Conservation (phyloP, 2,113 vertebrate genomes). For the Cricetomys ansorgei region DNA sequence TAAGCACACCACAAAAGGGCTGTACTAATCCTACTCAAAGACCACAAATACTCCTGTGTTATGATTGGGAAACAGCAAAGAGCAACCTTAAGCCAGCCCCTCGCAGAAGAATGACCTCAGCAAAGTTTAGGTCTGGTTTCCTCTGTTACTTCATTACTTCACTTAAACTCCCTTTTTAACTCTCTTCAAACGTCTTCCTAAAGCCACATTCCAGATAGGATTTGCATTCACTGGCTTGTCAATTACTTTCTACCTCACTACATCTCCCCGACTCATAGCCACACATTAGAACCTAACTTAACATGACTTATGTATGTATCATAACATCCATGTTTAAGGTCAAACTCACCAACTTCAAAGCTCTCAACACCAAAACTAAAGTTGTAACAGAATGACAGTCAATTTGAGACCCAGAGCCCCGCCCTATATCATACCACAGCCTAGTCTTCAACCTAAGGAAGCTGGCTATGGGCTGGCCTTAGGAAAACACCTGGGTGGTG, state of each 20-base stretch:
- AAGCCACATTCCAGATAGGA: not conserved
- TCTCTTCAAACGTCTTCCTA: not conserved
- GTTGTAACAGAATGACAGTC: not conserved
- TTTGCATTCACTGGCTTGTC: not conserved
- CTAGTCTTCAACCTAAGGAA: not conserved
- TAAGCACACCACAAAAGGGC: not conserved
- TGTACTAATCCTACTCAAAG: conserved; percentile 32
- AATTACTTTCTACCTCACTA: not conserved
- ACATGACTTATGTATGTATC: not conserved
- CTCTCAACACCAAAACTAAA: conserved; percentile 8
- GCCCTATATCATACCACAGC: conserved; percentile 5
- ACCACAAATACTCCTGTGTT: not conserved
- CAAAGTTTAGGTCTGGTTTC: not conserved
- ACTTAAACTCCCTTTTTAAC: not conserved
- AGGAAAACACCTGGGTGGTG: not conserved
- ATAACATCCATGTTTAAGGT: not conserved
- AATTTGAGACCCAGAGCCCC: not conserved
- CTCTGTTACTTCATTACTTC: not conserved
- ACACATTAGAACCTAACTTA: conserved; percentile 13
- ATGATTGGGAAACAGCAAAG: conserved; percentile 4
- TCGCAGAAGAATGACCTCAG: not conserved
- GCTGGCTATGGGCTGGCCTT: not conserved
- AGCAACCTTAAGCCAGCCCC: not conserved
- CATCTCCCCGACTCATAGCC: not conserved
- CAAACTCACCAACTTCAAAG: conserved; percentile 17